These are phyloP conservation scores for Xiphias gladius DNA, from an alignment of 2,113 vertebrate species.

Conservation along the genomic window DNA sequence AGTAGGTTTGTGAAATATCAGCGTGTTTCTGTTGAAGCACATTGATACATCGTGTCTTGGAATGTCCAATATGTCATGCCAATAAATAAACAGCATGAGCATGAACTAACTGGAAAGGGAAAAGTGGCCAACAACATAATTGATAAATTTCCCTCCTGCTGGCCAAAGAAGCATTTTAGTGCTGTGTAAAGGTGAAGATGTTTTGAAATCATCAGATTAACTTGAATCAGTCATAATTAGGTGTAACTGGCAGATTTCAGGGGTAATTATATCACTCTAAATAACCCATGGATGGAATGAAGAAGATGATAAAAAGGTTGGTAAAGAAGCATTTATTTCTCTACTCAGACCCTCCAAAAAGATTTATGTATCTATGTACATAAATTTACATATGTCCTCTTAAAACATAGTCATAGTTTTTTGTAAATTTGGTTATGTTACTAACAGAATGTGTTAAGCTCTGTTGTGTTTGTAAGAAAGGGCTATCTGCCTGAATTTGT, in stretches of 20 bases:
- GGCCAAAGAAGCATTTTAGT: slow-evolving; percentile 43
- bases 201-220: slow-evolving; percentile 46
- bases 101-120: slow-evolving; percentile 17
- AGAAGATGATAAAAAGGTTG: neutral
- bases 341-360: neutral
- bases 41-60: slow-evolving; percentile 51
- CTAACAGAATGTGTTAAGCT: neutral
- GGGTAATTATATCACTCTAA: slow-evolving; percentile 31
- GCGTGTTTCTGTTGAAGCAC: slow-evolving; percentile 20
- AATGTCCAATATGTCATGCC: slow-evolving; percentile 50
- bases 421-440: neutral
- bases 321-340: neutral
- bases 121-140: slow-evolving; percentile 41
- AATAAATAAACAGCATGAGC: slow-evolving; percentile 63
- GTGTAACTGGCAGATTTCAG: slow-evolving; percentile 46
- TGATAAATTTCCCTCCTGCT: slow-evolving; percentile 56
- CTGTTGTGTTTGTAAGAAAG: neutral
- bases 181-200: slow-evolving; percentile 50
- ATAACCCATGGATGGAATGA: slow-evolving; percentile 12
- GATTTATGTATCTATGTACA: neutral
- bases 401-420: neutral
- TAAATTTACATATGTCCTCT: neutral
- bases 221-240: slow-evolving; percentile 24
- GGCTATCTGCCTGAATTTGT: neutral
- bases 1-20: slow-evolving; percentile 26